phyloP scores from a whole-genome alignment of 2,797 vertebrate genomes.

The Pelodytes ibericus region DNA sequence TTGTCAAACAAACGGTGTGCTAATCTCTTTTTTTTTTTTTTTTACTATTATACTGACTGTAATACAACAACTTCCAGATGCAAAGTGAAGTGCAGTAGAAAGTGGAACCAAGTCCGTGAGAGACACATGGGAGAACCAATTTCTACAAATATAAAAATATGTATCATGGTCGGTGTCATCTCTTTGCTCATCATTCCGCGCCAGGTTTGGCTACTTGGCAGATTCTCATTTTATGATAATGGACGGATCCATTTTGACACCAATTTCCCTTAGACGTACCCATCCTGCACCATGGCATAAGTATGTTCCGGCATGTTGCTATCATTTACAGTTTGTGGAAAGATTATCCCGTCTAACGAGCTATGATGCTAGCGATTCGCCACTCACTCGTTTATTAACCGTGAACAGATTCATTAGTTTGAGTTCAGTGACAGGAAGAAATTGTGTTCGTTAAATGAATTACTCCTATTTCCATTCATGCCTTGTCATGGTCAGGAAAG shows the following conservation, averaged over 20 bases:
- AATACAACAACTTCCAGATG: too few species aligned
- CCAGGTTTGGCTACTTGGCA: not conserved
- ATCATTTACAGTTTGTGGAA: conserved; percentile 79
- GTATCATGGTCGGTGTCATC: too few species aligned
- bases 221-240: not conserved
- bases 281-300: not conserved
- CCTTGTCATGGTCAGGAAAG: conserved; percentile 16
- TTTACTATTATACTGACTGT: too few species aligned
- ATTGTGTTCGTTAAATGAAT: conserved; percentile 81
- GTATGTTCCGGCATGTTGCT: conserved; percentile 66
- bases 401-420: conserved; percentile 84
- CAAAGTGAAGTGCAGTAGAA: too few species aligned
- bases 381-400: conserved; percentile 82
- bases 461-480: conserved; percentile 58
- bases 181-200: too few species aligned
- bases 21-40: too few species aligned
- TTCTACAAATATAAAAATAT: too few species aligned
- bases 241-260: not conserved
- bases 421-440: conserved; percentile 80
- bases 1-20: too few species aligned
- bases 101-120: too few species aligned
- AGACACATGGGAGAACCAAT: too few species aligned
- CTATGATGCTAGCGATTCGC: conserved; percentile 82
- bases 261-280: not conserved
- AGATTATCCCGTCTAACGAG: conserved; percentile 84